Percentiles rank a stretch among this genome's conserved stretches.
Evolutionary conservation across 2,797 vertebrate genomes (phyloP).

Genomic region (Sandelia bainsii): DNA sequence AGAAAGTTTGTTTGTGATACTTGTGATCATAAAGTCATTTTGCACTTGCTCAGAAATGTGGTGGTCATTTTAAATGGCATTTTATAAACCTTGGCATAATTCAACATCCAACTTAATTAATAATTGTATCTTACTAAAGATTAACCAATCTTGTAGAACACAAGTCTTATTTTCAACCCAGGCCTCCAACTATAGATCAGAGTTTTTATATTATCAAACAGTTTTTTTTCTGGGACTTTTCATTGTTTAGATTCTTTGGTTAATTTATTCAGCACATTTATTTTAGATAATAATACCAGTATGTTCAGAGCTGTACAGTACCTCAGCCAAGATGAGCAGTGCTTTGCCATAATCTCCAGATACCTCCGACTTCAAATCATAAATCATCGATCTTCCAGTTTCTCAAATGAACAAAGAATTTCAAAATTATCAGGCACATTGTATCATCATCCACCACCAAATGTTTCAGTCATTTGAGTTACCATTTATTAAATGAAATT

Average conservation of each 20-base stretch:
- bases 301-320: conserved; percentile 65
- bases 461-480: not conserved
- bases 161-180: too few species aligned
- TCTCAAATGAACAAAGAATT: conserved; percentile 67
- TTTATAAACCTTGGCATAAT: not conserved
- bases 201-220: too few species aligned
- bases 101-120: not conserved
- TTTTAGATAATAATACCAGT: not conserved
- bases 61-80: not conserved
- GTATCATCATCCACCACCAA: not conserved
- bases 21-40: not conserved
- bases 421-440: not conserved
- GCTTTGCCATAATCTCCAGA: conserved; percentile 88
- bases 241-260: not conserved
- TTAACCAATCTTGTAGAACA: not conserved
- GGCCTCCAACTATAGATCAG: too few species aligned
- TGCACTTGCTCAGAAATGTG: not conserved
- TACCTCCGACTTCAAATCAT: conserved; percentile 88
- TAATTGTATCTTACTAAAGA: not conserved
- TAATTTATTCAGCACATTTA: conserved; percentile 4
- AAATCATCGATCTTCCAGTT: conserved; percentile 82
- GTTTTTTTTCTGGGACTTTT: not conserved
- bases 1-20: not conserved
- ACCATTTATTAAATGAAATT: not conserved
- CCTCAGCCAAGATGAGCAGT: conserved; percentile 88